Evolutionary conservation across 2,797 vertebrate species (phyloP), one percentile per base, ranked within the genome.

Genomic region (Lepilemur septentrionalis): DNA sequence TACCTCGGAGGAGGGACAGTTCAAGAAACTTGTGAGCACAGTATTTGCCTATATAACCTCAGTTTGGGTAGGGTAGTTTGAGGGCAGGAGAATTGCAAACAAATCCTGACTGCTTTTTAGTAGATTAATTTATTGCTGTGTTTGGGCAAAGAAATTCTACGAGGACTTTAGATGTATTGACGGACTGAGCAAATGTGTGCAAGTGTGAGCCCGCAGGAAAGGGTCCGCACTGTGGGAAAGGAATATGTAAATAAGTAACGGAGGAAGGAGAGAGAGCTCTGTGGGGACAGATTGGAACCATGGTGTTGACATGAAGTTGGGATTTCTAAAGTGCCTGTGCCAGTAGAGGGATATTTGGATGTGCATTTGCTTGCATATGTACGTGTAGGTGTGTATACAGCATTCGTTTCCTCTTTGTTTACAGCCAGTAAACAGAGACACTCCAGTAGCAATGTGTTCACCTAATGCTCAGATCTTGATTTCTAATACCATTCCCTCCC

Each of bases 311-410:
- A 14, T 57, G 14, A 55, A 78, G 13, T 20, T 18, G 43, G 20
- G 14, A 10, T 50, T 81, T 82, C 63, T 79, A 35, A 35, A 73
- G 20, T 3, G 1, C 2, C 1, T 30, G 7, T 48, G 12, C 22
- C 38, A 5, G 3, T 46, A 5, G 15, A 15, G 22, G 3, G 28
- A 28, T 63, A 12, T 61, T 25, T 52, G 20, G 30, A 20, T 52
- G 7, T 22, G 9, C 46, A 20, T n/a, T 9, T 46, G 28, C 61
- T 17, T 80, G 2, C 22, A 52, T 0, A 22, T 13, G 32, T 28
- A 32, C 9, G 17, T 5, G 30, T 11, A 43, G 4, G 7, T 10
- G 7, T 22, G 4, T 0, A 15, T 17, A n/a, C 0, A 52, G 2
- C 20, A 7, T 28, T 4, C 5, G 41, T 80, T 59, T 80, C 35